Evolutionary conservation across 2,113 vertebrate species (phyloP), one percentile per base, ranked within the genome.

Genomic region (Apteryx mantelli): DNA sequence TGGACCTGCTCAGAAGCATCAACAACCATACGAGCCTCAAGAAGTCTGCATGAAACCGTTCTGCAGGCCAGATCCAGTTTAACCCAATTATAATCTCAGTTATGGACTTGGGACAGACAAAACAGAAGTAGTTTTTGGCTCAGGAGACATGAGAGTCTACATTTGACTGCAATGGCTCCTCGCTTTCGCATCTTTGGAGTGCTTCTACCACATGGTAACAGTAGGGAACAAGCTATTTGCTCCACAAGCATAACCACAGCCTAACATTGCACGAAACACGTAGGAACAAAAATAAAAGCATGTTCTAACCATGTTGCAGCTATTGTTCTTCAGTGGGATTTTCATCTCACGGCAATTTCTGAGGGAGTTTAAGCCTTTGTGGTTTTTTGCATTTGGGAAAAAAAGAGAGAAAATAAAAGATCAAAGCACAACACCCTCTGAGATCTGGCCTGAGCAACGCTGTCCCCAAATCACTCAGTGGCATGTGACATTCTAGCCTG

Each of bases 261-360:
- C 32, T 69, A 46, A 68, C 38, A 48, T 46, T 61, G 86, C 92
- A 92, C 7, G 3, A 87, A 95, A 95, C 90, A 95, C 25, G 0
- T 48, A 86, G 86, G 61, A 94, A 84, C 38, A 91, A 93, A 96
- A 93, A 86, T 60, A 87, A 95, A 81, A 90, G 30, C 61, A 17
- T 75, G 86, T 85, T 89, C 73, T 92, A 88, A 65, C 74, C 83
- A 68, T 76, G 91, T 24, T 82, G 50, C 46, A 91, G 91, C 86
- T 92, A 93, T 92, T 95, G 92, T 93, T 91, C 95, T 92, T 88
- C 77, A 82, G 85, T 24, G 32, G 75, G 71, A 82, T 94, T 93
- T 95, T 95, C 79, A 88, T 93, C 79, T 92, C 79, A 28, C 6
- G 10, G 90, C 79, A 91, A 11, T 92, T 96, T 93, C 69, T 86